These are phyloP conservation scores for Aegotheles bennettii DNA, from an alignment of 2,113 vertebrate genomes.

Conservation along the genomic window DNA sequence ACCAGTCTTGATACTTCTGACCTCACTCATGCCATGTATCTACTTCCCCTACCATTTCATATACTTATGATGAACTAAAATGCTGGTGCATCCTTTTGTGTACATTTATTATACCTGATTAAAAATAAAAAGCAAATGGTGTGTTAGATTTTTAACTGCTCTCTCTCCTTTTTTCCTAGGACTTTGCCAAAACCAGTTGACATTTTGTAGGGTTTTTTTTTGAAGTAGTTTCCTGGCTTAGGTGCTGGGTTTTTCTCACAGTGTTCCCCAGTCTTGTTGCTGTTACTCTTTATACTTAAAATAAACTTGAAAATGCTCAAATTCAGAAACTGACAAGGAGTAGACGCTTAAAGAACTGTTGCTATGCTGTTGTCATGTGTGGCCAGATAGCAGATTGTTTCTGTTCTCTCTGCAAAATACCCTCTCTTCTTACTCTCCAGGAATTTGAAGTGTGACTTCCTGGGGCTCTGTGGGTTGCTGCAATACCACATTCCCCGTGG, in stretches of 20 bases:
- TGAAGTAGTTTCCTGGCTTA: not conserved
- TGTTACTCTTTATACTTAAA: not conserved
- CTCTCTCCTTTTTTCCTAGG: not conserved
- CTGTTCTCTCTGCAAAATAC: not conserved
- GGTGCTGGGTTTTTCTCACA: not conserved
- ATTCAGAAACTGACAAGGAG: not conserved
- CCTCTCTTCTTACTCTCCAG: not conserved
- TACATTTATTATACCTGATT: constrained; percentile 3
- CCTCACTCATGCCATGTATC: constrained; percentile 9
- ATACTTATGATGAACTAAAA: not conserved
- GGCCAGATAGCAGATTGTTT: not conserved
- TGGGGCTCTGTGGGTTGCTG: not conserved
- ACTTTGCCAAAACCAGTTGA: not conserved
- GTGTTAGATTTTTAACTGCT: not conserved
- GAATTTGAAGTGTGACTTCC: not conserved
- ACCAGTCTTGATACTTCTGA: constrained; percentile 42
- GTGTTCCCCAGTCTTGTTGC: not conserved
- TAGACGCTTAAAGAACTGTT: not conserved
- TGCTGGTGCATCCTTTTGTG: constrained; percentile 8
- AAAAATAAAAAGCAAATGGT: not conserved
- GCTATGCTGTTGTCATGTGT: not conserved
- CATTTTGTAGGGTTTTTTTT: not conserved
- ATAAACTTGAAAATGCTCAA: not conserved
- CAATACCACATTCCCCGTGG: no score
- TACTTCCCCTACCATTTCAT: not conserved